Evolutionary conservation across 2,113 vertebrate genomes (phyloP), one percentile per base, ranked within the genome.

Genomic region (Lethenteron reissneri): DNA sequence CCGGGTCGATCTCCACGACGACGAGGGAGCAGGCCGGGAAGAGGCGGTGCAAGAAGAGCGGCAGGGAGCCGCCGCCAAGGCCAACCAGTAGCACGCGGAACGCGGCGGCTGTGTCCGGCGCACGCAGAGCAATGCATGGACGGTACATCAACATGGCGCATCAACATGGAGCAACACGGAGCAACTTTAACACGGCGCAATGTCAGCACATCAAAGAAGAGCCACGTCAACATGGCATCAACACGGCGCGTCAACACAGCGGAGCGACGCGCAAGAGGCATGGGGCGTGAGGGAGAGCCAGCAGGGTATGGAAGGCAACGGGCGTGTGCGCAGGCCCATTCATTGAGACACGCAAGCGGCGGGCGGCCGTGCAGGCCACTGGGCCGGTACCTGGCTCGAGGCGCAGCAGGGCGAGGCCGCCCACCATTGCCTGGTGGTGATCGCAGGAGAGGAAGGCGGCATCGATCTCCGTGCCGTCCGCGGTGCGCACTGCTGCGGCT

Each of bases 361-460:
- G 41, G 41, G 41, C 5, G 6, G 41, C 41, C 41, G 41, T 41
- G 41, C 41, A 41, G 6, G 41, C 41, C 41, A 41, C 41, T 41
- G 41, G 41, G 41, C 41, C 41, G 41, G 6, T 41, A 41, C 41
- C 41, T 41, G 41, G 41, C 41, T 41, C 41, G 41, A 41, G 77
- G 15, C 78, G 79, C 9, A 99, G 82, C 76, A 95, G 75, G 10
- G 85, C 79, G 3, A 99, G 82, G 70, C 87, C 88, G 0, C 90
- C 87, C 0, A 97, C 81, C 90, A 99, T 97, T 70, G 88, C 86
- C 77, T 86, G 87, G 76, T 97, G 94, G 76, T 99, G 91, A 75
- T 87, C 82, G 7, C 91, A 97, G 80, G 91, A 96, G 71, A 99
- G 84, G 81, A 86, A 90, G 73, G 84, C 85, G 76, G 82, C 85